phyloP scores from a whole-genome alignment of 2,888 invertebrate genomes.

The Apodemia hepburni region DNA sequence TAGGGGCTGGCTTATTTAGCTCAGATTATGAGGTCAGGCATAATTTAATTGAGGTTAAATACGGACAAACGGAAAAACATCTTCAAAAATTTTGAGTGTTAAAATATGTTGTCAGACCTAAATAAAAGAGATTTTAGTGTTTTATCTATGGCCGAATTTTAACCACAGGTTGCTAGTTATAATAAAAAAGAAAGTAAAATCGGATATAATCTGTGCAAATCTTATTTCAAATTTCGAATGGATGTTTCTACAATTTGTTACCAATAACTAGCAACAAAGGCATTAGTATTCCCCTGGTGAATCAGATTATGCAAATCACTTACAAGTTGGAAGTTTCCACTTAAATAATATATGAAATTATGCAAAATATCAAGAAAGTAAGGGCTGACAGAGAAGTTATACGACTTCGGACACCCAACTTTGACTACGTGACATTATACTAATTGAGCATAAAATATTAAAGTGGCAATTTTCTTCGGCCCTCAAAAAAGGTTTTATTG shows the following conservation, averaged over 20 bases:
- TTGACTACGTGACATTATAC: constrained; percentile 32
- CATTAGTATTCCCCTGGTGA: constrained; percentile 38
- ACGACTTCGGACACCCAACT: constrained; percentile 33
- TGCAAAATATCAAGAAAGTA: constrained; percentile 42
- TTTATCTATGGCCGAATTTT: no score
- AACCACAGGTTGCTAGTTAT: no score
- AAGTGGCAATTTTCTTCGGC: constrained; percentile 21
- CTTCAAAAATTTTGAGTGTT: no score
- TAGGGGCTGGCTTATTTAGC: no score
- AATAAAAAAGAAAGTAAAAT: no score
- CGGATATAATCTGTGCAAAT: not conserved
- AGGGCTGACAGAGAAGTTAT: constrained; percentile 36
- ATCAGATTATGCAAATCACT: constrained; percentile 46
- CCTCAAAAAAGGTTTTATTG: constrained; percentile 19
- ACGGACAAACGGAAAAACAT: no score
- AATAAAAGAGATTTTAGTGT: no score
- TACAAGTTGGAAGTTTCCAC: constrained; percentile 40
- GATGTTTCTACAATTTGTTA: not conserved
- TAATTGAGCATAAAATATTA: constrained; percentile 33
- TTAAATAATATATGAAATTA: constrained; percentile 58
- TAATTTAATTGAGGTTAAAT: no score
- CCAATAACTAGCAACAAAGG: not conserved
- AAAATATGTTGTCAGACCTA: no score
- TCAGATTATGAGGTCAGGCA: no score
- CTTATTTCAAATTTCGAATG: not conserved